These are phyloP conservation scores for Bambusicola thoracicus DNA, from an alignment of 2,113 vertebrate genomes.

Conservation along the genomic window DNA sequence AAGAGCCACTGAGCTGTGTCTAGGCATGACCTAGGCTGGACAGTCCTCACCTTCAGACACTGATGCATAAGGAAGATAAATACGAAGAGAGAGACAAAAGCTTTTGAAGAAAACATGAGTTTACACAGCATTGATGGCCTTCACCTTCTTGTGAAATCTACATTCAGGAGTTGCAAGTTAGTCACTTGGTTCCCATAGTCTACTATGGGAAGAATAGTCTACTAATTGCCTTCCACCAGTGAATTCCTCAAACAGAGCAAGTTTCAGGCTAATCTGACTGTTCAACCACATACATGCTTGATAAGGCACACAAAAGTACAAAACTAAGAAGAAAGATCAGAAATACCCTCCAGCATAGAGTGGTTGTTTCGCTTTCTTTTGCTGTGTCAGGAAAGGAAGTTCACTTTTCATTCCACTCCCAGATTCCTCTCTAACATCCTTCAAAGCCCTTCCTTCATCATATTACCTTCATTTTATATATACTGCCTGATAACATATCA, in stretches of 20 bases:
- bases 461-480: background rate
- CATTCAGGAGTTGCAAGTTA: background rate
- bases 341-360: background rate
- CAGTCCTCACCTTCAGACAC: background rate
- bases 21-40: background rate
- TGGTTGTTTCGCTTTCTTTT: background rate
- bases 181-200: background rate
- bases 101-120: background rate
- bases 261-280: background rate
- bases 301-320: background rate
- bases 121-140: background rate
- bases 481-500: background rate
- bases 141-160: background rate
- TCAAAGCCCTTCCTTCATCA: background rate
- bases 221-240: background rate
- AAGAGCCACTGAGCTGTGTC: background rate
- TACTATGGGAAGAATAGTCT: too few relatives aligned
- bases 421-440: background rate
- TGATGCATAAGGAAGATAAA: background rate
- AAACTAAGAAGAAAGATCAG: background rate
- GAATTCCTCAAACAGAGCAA: background rate
- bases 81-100: background rate
- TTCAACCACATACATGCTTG: accelerated
- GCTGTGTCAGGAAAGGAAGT: background rate
- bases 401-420: background rate